A percentile compares a stretch with the other conserved stretches of the same genome.
phyloP scores from a whole-genome alignment of 2,113 vertebrate species.

The Actenoides lindsayi region DNA sequence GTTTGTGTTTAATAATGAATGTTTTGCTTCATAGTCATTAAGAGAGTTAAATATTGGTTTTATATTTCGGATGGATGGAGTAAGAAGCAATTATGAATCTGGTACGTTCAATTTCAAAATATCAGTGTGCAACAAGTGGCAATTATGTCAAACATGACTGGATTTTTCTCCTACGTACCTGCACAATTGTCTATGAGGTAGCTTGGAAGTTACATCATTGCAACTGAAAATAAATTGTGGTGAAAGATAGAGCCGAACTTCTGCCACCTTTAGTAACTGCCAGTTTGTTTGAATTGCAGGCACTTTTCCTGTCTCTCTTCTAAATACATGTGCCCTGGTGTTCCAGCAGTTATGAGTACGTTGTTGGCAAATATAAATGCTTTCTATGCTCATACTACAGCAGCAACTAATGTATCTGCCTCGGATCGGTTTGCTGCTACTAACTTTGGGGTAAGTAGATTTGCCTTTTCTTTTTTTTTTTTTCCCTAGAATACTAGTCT shows the following conservation, averaged over 20 bases:
- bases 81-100: not conserved
- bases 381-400: constrained; percentile 96
- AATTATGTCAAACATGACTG: not conserved
- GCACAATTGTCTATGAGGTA: not conserved
- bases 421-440: constrained; percentile 97
- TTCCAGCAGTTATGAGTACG: constrained; percentile 97
- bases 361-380: constrained; percentile 97
- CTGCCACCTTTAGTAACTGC: not conserved
- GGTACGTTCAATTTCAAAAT: not conserved
- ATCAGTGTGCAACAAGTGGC: not conserved
- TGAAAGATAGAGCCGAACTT: not conserved
- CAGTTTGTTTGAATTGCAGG: constrained; percentile 74
- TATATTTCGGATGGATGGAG: not conserved
- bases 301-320: constrained; percentile 98
- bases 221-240: not conserved
- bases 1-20: not conserved
- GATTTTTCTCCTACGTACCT: not conserved
- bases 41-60: not conserved
- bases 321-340: constrained; percentile 97
- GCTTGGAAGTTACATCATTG: not conserved
- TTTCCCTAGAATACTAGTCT: not conserved
- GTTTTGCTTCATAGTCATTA: not conserved
- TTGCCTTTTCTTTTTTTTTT: not conserved
- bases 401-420: constrained; percentile 94
- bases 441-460: constrained; percentile 91